Base-by-base conservation (phyloP, 2,888 invertebrate genomes). In the Sturmia bella region DNA sequence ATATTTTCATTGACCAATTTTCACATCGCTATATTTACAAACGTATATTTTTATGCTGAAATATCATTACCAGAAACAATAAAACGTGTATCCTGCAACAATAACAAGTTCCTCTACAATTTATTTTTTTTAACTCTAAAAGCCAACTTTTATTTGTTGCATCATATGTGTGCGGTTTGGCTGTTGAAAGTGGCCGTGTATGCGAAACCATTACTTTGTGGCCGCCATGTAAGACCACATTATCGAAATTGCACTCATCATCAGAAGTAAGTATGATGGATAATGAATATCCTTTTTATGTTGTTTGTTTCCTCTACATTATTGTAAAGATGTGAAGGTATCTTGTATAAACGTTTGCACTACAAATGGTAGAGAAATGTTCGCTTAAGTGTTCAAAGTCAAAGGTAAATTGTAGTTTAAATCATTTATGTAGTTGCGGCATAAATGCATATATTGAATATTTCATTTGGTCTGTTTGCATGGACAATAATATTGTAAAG, bases 231-330 rank as follows among this genome's bases (percentile, higher is more conserved):
- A 75, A 78, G 82, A 78, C 82, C 82, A 72, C 78, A 82, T 74
- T 82, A 78, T 78, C 82, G 78, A 66, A 78, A 82, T 82, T 82
- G 81, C 81, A 78, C 78, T 82, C 82, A 82, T 82, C 78, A 78
- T 74, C 77, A 69, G 19, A 63, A 64, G 45, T 37, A 56, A 61
- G 69, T 69, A 64, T 75, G 56, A 63, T 77, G 57, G 69, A 79
- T 82, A 82, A 82, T 82, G 76, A 76, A 74, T 70, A 74, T 64
- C 57, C 69, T 64, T 82, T 79, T 74, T 19, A 19, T 59, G 43
- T 59, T 12, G 45, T 45, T 43, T 69, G 37, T 61, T 15, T 63
- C 56, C 57, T 73, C 52, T 39, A n/a, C 37, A 64, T 59, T 17
- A 32, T n/a, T 13, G n/a, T 27, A 45, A 48, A 39, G 37, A 74